Percentiles rank a stretch among this genome's conserved stretches.
phyloP scores from a whole-genome alignment of 2,797 vertebrate species.

The Clamator glandarius region DNA sequence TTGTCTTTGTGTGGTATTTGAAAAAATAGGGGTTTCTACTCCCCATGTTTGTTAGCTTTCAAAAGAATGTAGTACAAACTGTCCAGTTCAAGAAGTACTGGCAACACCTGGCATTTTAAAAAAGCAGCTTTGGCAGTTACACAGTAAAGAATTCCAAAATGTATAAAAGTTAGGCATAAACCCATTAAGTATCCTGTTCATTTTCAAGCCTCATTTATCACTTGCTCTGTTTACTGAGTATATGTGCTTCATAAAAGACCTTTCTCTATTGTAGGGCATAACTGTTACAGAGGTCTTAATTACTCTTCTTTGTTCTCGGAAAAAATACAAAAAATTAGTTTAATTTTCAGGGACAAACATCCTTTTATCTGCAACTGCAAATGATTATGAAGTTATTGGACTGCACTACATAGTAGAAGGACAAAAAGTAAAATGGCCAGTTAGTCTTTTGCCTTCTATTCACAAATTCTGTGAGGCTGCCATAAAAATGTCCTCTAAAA shows the following conservation, averaged over 20 bases:
- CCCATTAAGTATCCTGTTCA: not conserved
- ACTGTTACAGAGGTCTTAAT: not conserved
- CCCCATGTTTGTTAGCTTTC: not conserved
- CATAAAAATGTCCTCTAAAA: not conserved
- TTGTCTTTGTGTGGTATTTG: not conserved
- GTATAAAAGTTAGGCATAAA: not conserved
- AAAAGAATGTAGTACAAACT: not conserved
- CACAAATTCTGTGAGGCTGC: not conserved
- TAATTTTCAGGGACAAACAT: not conserved
- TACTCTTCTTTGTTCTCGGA: not conserved
- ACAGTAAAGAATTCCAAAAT: not conserved
- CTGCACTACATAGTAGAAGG: not conserved
- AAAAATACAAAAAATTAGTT: not conserved
- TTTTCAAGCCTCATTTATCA: conserved; percentile 11
- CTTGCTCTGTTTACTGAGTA: not conserved
- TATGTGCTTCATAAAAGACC: not conserved
- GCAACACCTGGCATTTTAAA: not conserved
- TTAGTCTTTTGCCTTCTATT: not conserved
- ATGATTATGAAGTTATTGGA: not conserved
- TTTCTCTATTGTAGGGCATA: conserved; percentile 3
- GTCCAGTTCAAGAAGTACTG: not conserved
- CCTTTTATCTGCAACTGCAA: not conserved
- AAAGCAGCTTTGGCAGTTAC: not conserved
- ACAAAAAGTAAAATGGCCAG: not conserved
- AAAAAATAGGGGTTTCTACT: not conserved